phyloP scores from a whole-genome alignment of 2,113 vertebrate species.

The Channa maculata region DNA sequence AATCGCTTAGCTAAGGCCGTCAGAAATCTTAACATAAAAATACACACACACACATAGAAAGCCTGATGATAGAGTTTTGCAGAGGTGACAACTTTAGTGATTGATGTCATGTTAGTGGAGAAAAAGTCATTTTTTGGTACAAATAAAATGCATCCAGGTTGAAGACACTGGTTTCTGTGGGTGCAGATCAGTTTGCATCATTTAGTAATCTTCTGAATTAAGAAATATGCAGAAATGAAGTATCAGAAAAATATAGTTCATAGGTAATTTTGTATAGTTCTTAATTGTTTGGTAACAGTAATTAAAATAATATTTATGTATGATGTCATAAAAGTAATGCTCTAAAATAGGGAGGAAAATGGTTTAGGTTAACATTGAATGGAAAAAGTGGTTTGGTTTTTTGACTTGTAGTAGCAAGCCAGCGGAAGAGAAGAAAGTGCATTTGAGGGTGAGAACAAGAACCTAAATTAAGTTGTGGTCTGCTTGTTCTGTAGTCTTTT shows the following conservation, averaged over 20 bases:
- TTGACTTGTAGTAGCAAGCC: constrained; percentile 42
- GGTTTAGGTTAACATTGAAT: not conserved
- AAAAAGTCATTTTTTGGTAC: not conserved
- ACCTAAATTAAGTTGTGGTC: constrained; percentile 21
- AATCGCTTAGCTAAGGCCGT: constrained; percentile 43
- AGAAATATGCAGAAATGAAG: not conserved
- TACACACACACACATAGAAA: constrained; percentile 19
- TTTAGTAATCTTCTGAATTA: constrained; percentile 5
- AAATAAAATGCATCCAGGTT: not conserved
- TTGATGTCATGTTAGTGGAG: constrained; percentile 12
- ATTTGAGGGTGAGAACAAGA: constrained; percentile 18
- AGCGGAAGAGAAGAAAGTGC: constrained; percentile 14
- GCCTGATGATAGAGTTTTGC: constrained; percentile 16
- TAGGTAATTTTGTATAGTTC: not conserved
- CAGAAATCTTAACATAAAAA: constrained; percentile 38
- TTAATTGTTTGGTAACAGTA: not conserved
- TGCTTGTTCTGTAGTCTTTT: constrained; percentile 50
- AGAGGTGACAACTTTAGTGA: constrained; percentile 19
- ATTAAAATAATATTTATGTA: not conserved
- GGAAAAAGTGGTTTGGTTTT: constrained; percentile 10
- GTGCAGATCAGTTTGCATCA: not conserved
- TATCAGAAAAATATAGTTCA: not conserved
- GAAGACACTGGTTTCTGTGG: not conserved
- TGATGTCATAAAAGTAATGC: not conserved
- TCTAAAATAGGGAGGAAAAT: not conserved